Base-by-base conservation (phyloP, 2,113 vertebrate genomes). In the Rhizomys pruinosus region DNA sequence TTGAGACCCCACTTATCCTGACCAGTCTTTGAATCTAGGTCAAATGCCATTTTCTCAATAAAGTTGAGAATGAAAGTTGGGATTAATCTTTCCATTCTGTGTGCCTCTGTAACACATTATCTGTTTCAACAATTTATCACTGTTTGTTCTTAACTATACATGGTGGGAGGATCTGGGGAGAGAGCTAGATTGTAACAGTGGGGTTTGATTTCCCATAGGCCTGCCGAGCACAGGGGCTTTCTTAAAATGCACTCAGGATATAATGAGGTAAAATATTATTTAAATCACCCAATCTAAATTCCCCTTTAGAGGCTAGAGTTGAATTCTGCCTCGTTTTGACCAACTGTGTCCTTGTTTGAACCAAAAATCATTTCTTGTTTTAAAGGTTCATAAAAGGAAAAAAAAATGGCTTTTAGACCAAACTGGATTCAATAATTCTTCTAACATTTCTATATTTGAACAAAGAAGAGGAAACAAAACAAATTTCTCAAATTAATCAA, bases 341-440 rank as follows among this genome's bases (percentile, higher is more conserved):
- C 20, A 91, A n/a, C 22, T 82, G 34, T 72, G 55, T 77, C 55
- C 17, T 69, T 93, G 39, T 79, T 66, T 77, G 52, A 27, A 86
- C 11, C 66, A 63, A 82, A 92, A 92, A 76, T 68, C 32, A 72
- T 57, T 64, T 90, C 47, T 85, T 84, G 5, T 78, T 96, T 89
- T 72, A 29, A 85, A 93, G 61, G 61, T 13, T 8, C 23, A 94
- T 55, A 87, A 77, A 84, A 95, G 42, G 47, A 66, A 2, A 16
- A 77, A 32, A 42, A 88, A 92, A 92, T 74, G 15, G 13, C 52
- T 25, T 79, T 88, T 34, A 85, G 59, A 86, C 7, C 12, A 57
- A 92, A 87, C 87, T 88, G 55, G 32, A 73, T 5, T 16, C 27
- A 90, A 55, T 72, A 23, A 94, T 39, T 57, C 52, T 84, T 17